Percentiles rank a stretch among this genome's conserved stretches.
phyloP scores from a whole-genome alignment of 2,888 invertebrate genomes.

The Lasiommata megera region DNA sequence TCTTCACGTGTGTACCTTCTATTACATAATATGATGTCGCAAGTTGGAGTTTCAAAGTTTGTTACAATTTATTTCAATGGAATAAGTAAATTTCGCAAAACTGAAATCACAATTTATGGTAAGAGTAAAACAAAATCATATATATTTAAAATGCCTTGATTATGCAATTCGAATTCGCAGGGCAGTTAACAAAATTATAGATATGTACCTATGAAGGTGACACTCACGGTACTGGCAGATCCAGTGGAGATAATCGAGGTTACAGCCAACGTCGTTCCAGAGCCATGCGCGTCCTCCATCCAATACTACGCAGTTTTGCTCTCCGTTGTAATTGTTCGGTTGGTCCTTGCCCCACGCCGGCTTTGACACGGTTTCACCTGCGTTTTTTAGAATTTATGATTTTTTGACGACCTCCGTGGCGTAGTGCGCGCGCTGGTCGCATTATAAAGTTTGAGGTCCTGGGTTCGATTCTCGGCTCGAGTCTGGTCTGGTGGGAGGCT shows the following conservation, averaged over 20 bases:
- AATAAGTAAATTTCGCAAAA: too few species aligned
- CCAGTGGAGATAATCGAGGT: conserved; percentile 95
- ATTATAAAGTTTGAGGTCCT: too few species aligned
- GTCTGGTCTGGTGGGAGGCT: too few species aligned
- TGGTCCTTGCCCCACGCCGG: conserved; percentile 97
- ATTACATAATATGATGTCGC: too few species aligned
- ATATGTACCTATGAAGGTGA: conserved; percentile 76
- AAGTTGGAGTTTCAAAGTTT: too few species aligned
- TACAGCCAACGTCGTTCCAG: conserved; percentile 97
- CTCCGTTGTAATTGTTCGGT: conserved; percentile 97
- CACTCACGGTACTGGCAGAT: conserved; percentile 95
- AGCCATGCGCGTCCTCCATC: conserved; percentile 95
- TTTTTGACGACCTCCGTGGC: too few species aligned
- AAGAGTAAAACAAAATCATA: too few species aligned
- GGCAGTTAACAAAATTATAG: conserved; percentile 54
- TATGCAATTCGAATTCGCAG: conserved; percentile 37
- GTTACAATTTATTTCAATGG: too few species aligned
- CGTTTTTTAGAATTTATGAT: background rate
- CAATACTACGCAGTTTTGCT: conserved; percentile 96
- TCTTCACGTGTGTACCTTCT: too few species aligned
- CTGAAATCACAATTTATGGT: too few species aligned
- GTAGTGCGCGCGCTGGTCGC: too few species aligned
- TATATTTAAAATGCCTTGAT: background rate
- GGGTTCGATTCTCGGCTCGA: too few species aligned
- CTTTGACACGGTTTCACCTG: conserved; percentile 88